These are phyloP conservation scores for Virgularia gustaviana DNA, from an alignment of 92 coral and sea anemone genomes.

Conservation along the genomic window DNA sequence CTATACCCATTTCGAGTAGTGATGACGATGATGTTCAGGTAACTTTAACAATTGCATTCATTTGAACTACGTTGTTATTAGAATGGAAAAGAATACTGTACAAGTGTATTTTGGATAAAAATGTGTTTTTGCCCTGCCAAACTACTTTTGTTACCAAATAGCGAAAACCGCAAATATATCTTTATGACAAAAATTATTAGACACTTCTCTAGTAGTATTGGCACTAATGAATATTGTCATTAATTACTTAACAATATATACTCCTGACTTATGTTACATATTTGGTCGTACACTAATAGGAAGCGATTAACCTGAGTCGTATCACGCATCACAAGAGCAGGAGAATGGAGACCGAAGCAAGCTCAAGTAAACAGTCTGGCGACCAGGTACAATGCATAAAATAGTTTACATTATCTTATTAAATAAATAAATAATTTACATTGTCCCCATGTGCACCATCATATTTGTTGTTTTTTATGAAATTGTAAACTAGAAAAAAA, in stretches of 20 bases:
- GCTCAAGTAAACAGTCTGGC: slow-evolving; percentile 27
- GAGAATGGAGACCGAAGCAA: slow-evolving; percentile 46
- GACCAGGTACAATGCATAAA: slow-evolving; percentile 16
- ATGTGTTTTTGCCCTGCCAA: no score
- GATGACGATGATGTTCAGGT: slow-evolving; percentile 20
- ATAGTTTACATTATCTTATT: not conserved
- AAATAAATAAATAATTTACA: slow-evolving; percentile 1
- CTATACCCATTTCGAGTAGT: not conserved
- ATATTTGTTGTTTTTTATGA: slow-evolving; percentile 4
- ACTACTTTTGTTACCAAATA: no score
- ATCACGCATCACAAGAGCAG: slow-evolving; percentile 37
- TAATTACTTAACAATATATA: no score
- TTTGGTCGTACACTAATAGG: slow-evolving; percentile 10
- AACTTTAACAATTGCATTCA: not conserved
- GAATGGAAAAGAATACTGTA: not conserved
- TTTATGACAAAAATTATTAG: no score
- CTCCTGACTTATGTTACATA: not conserved
- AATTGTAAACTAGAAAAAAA: no score
- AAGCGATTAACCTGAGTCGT: slow-evolving; percentile 44
- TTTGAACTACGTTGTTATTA: not conserved
- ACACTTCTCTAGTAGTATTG: no score
- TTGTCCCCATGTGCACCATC: slow-evolving; percentile 2
- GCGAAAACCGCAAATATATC: no score
- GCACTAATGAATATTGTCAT: no score
- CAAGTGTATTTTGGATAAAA: not conserved